Evolutionary conservation across 2,797 vertebrate species (phyloP).

Genomic region (Tragopan temminckii): DNA sequence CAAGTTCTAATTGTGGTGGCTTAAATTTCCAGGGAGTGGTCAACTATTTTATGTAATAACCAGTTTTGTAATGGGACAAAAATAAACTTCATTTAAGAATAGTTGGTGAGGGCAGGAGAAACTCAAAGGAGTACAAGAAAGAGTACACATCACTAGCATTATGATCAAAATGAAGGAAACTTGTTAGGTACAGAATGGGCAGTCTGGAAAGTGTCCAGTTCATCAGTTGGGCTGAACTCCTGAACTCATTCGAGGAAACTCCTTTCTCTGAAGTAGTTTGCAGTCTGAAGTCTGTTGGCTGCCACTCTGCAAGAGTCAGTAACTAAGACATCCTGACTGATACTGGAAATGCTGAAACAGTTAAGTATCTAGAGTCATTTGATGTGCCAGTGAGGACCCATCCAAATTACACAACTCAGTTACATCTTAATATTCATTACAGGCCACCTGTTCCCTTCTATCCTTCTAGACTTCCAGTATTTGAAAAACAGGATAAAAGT

Average conservation of each 20-base stretch:
- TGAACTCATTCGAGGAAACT: not conserved
- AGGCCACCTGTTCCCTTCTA: not conserved
- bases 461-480: not conserved
- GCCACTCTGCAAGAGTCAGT: not conserved
- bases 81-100: not conserved
- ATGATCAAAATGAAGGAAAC: not conserved
- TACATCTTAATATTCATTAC: not conserved
- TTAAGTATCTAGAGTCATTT: not conserved
- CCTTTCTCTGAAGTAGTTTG: not conserved
- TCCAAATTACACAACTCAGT: not conserved
- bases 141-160: not conserved
- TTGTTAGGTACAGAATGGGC: not conserved
- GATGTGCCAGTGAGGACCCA: not conserved
- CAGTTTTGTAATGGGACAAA: not conserved
- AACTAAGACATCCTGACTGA: accelerated
- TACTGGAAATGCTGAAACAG: not conserved
- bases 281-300: not conserved
- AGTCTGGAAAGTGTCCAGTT: not conserved
- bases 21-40: not conserved
- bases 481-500: not conserved
- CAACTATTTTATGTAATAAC: not conserved
- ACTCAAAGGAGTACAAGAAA: not conserved
- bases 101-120: not conserved
- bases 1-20: not conserved
- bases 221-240: not conserved